These are phyloP conservation scores for Anaspis maculata DNA, from an alignment of 2,888 invertebrate genomes.

Conservation along the genomic window DNA sequence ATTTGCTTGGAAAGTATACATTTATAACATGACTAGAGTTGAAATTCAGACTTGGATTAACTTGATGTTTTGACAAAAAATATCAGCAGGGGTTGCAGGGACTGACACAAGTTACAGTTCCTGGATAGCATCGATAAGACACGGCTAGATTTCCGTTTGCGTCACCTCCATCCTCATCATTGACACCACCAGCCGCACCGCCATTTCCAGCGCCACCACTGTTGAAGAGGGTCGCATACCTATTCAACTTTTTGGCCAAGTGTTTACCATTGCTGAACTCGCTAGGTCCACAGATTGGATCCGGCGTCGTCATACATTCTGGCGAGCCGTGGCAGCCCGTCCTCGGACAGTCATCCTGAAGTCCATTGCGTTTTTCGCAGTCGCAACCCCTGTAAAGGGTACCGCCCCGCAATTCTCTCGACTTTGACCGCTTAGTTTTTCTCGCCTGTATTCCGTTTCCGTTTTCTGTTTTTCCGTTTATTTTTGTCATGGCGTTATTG, in stretches of 20 bases:
- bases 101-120: too few species aligned
- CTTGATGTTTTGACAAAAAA: too few species aligned
- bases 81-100: too few species aligned
- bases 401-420: constrained; percentile 47
- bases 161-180: constrained; percentile 1
- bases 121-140: constrained; percentile 10
- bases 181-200: too few species aligned
- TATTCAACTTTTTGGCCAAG: constrained; percentile 22
- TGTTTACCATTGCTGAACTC: constrained; percentile 36
- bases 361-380: constrained; percentile 51
- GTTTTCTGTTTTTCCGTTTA: not conserved
- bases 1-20: too few species aligned
- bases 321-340: constrained; percentile 46
- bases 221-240: constrained; percentile 2
- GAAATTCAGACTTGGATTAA: too few species aligned
- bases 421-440: constrained; percentile 37
- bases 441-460: too few species aligned
- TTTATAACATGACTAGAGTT: too few species aligned
- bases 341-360: constrained; percentile 52
- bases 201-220: constrained; percentile 6
- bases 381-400: constrained; percentile 50
- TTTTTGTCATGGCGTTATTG: constrained; percentile 1
- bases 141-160: constrained; percentile 4
- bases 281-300: constrained; percentile 45
- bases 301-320: constrained; percentile 42